Conservation (phyloP, 2,113 vertebrate species). For the Saguinus imperator region DNA sequence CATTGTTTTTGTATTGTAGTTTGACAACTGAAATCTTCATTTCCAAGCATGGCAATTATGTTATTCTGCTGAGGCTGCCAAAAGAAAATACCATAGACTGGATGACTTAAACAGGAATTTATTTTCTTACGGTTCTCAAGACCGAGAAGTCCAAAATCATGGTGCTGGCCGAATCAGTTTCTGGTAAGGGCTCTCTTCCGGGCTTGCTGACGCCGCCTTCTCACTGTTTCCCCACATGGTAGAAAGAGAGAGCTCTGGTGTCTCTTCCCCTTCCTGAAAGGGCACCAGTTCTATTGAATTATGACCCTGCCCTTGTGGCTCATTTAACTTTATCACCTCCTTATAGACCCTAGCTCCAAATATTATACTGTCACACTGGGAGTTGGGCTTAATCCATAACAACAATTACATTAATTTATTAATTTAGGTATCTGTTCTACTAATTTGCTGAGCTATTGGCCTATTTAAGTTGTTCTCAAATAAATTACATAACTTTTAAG, state of each 20-base stretch:
- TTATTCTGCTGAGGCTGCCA: background rate
- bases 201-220: background rate
- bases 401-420: background rate
- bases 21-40: background rate
- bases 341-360: background rate
- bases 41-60: background rate
- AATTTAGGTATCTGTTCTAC: background rate
- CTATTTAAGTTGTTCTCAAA: background rate
- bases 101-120: background rate
- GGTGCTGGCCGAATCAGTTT: background rate
- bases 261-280: background rate
- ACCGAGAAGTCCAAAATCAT: background rate
- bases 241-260: background rate
- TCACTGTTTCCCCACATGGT: background rate
- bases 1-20: background rate
- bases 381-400: background rate
- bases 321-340: background rate
- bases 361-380: background rate
- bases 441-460: background rate
- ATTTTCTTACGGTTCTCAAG: background rate
- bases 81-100: background rate
- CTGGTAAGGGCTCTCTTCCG: background rate
- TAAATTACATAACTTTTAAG: background rate
- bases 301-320: background rate
- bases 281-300: background rate